A percentile compares a stretch with the other conserved stretches of the same genome.
Conservation (phyloP, 1,140 invertebrate genomes). For the Zelostemma sp. region DNA sequence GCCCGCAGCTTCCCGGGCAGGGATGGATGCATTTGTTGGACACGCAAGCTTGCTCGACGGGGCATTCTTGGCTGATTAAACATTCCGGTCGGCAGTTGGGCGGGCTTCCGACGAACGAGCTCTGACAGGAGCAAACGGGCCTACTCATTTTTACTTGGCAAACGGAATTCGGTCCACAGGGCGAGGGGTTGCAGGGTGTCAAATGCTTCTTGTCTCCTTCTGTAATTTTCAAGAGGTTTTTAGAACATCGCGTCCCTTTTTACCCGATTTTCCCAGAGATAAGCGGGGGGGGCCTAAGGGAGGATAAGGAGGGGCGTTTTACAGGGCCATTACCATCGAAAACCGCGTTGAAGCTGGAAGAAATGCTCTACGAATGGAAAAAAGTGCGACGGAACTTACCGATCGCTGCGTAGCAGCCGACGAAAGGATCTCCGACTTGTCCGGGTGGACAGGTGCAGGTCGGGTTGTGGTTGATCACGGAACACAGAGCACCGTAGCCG, state of each 20-base stretch:
- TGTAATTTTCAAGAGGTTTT: slow-evolving; percentile 37
- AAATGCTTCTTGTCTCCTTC: slow-evolving; percentile 55
- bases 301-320: no score
- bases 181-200: slow-evolving; percentile 81
- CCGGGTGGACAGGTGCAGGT: slow-evolving; percentile 78
- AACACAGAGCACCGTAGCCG: slow-evolving; percentile 78
- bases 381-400: slow-evolving; percentile 30
- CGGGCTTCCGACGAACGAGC: slow-evolving; percentile 80
- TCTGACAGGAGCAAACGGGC: slow-evolving; percentile 83
- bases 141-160: slow-evolving; percentile 84
- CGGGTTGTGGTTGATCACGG: slow-evolving; percentile 78
- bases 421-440: slow-evolving; percentile 85
- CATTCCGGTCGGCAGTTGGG: slow-evolving; percentile 83
- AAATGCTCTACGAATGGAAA: not conserved
- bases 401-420: slow-evolving; percentile 74
- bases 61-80: slow-evolving; percentile 81
- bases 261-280: no score
- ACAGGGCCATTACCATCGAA: no score
- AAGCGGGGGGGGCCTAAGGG: no score
- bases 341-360: no score
- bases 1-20: slow-evolving; percentile 81
- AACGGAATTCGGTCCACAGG: slow-evolving; percentile 87
- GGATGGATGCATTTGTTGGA: slow-evolving; percentile 85
- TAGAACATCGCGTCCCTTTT: slow-evolving; percentile 16
- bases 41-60: slow-evolving; percentile 80